phyloP scores from a whole-genome alignment of 2,113 vertebrate genomes.

The Hydrolagus affinis region DNA sequence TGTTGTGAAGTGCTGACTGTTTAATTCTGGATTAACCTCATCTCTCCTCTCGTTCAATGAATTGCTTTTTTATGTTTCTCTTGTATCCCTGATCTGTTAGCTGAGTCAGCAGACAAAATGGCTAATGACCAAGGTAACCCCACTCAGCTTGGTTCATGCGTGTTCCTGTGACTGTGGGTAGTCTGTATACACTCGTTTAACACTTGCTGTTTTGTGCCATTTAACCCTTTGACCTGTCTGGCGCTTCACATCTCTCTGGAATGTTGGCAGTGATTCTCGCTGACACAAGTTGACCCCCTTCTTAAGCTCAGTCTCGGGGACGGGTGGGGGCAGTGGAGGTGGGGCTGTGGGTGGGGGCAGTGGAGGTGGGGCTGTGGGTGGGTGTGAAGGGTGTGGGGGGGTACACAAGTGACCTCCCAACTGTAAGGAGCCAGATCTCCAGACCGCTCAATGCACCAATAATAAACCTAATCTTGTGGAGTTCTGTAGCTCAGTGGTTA shows the following conservation, averaged over 20 bases:
- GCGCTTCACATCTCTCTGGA: neutral
- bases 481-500: too few relatives aligned
- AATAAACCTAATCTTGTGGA: too few relatives aligned
- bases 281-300: too few relatives aligned
- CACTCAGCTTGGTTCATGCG: conserved; percentile 42
- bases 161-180: conserved; percentile 3
- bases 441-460: too few relatives aligned
- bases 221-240: conserved; percentile 16
- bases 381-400: neutral
- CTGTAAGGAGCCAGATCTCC: too few relatives aligned
- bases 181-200: neutral
- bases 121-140: conserved; percentile 99
- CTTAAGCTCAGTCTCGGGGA: neutral
- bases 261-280: neutral
- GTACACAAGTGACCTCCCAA: too few relatives aligned
- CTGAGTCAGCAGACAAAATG: conserved; percentile 99
- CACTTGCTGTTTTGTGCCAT: neutral
- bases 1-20: conserved; percentile 3
- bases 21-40: conserved; percentile 2
- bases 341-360: too few relatives aligned
- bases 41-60: conserved; percentile 11
- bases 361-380: neutral
- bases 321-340: neutral
- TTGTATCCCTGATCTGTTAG: conserved; percentile 70
- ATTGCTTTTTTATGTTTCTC: conserved; percentile 65